phyloP scores from a whole-genome alignment of 2,888 invertebrate species.

The Drosophila setosimentum region DNA sequence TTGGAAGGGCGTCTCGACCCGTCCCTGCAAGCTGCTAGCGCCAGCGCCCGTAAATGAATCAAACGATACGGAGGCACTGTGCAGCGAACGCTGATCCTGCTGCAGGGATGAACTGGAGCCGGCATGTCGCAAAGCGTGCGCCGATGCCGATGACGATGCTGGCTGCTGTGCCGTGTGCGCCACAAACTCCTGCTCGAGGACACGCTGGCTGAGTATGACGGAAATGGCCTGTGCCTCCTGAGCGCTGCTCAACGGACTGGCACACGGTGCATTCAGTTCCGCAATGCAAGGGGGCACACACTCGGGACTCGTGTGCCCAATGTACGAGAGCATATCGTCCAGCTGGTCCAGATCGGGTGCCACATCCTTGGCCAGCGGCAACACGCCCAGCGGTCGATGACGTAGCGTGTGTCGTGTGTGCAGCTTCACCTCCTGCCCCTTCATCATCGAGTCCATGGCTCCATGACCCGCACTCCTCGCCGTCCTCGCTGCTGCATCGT shows the following conservation, averaged over 20 bases:
- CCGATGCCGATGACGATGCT: neutral
- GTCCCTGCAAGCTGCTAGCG: slow-evolving; percentile 85
- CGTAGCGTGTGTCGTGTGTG: slow-evolving; percentile 89
- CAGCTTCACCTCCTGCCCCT: slow-evolving; percentile 86
- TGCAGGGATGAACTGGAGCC: slow-evolving; percentile 45
- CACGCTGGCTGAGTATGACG: slow-evolving; percentile 93
- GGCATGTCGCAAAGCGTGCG: slow-evolving; percentile 37
- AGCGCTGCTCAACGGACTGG: slow-evolving; percentile 90
- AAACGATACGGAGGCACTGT: slow-evolving; percentile 83
- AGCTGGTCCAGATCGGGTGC: slow-evolving; percentile 96
- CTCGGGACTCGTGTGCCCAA: slow-evolving; percentile 96
- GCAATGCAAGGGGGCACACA: slow-evolving; percentile 89
- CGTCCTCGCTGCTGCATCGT: slow-evolving; percentile 42
- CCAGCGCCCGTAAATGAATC: slow-evolving; percentile 84
- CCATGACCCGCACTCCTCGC: slow-evolving; percentile 36
- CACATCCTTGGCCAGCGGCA: slow-evolving; percentile 93
- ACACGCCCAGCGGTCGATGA: slow-evolving; percentile 90
- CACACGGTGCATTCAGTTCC: slow-evolving; percentile 92
- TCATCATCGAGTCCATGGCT: slow-evolving; percentile 72
- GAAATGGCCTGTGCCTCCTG: slow-evolving; percentile 94
- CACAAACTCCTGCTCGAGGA: slow-evolving; percentile 92
- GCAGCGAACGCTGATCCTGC: slow-evolving; percentile 79
- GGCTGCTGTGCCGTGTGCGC: slow-evolving; percentile 80
- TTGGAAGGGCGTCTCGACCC: slow-evolving; percentile 89
- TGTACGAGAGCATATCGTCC: slow-evolving; percentile 96